A percentile compares a stretch with the other conserved stretches of the same genome.
Conservation (phyloP, 2,888 invertebrate genomes). For the Drymonia ruficornis region DNA sequence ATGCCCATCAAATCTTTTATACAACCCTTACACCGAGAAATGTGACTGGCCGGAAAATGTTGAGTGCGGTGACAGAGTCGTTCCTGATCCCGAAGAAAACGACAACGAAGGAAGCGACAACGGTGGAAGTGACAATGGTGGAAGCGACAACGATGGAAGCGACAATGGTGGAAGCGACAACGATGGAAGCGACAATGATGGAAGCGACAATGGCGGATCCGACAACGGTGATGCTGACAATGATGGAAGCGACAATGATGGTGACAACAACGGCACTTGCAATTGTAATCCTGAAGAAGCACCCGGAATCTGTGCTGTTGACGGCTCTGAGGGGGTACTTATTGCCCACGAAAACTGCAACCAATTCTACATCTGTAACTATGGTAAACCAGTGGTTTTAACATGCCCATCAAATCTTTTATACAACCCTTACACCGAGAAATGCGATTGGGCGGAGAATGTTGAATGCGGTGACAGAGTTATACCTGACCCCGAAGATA, state of each 20-base stretch:
- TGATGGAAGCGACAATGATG: constrained; percentile 10
- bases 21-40: constrained; percentile 31
- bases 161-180: neutral
- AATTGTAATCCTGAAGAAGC: constrained; percentile 46
- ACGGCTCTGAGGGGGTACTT: constrained; percentile 40
- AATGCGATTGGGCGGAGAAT: constrained; percentile 47
- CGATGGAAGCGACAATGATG: constrained; percentile 8
- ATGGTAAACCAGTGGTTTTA: constrained; percentile 33
- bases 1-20: constrained; percentile 33
- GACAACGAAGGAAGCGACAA: constrained; percentile 8
- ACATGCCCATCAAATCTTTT: constrained; percentile 34
- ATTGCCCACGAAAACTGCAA: constrained; percentile 51
- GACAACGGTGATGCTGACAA: constrained; percentile 10
- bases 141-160: constrained; percentile 5
- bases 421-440: constrained; percentile 38
- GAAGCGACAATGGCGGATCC: constrained; percentile 14
- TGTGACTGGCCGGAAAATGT: constrained; percentile 50
- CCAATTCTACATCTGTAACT: constrained; percentile 47
- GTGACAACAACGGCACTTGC: constrained; percentile 19
- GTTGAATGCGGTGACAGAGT: constrained; percentile 44
- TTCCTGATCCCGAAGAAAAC: constrained; percentile 19
- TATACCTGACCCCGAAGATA: constrained; percentile 24
- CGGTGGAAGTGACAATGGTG: constrained; percentile 9
- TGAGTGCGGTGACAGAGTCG: constrained; percentile 39
- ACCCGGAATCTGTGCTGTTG: constrained; percentile 34